Conservation (phyloP, 2,113 vertebrate genomes). For the Callorhinus ursinus region DNA sequence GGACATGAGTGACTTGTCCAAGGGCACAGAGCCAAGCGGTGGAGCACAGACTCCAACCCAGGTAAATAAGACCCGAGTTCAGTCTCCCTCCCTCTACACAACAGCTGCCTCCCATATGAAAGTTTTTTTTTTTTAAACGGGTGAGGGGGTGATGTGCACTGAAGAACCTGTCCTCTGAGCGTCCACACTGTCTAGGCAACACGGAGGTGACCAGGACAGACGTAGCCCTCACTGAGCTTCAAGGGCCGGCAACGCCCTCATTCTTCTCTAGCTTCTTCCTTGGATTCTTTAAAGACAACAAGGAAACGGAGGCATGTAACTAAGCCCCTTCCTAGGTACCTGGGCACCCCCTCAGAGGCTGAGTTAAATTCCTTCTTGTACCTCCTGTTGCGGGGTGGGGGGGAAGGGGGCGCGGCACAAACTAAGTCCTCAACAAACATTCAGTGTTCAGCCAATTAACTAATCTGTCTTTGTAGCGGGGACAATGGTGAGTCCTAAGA, state of each 20-base stretch:
- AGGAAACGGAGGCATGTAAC: neutral
- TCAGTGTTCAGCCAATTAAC: neutral
- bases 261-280: neutral
- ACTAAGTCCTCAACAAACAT: neutral
- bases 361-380: neutral
- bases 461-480: neutral
- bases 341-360: neutral
- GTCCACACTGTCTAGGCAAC: accelerated
- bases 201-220: neutral
- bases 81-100: too few relatives aligned
- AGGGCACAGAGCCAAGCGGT: neutral
- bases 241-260: neutral
- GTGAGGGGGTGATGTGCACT: accelerated
- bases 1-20: neutral
- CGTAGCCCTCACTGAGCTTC: accelerated
- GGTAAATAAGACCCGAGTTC: neutral
- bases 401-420: neutral
- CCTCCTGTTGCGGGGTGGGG: neutral
- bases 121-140: neutral
- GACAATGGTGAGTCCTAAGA: accelerated
- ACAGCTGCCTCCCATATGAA: accelerated
- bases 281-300: neutral
- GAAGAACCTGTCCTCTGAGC: neutral
- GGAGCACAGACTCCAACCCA: neutral
- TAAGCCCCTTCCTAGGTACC: neutral